Evolutionary conservation across 2,113 vertebrate species (phyloP).

Genomic region (Eleginops maclovinus): DNA sequence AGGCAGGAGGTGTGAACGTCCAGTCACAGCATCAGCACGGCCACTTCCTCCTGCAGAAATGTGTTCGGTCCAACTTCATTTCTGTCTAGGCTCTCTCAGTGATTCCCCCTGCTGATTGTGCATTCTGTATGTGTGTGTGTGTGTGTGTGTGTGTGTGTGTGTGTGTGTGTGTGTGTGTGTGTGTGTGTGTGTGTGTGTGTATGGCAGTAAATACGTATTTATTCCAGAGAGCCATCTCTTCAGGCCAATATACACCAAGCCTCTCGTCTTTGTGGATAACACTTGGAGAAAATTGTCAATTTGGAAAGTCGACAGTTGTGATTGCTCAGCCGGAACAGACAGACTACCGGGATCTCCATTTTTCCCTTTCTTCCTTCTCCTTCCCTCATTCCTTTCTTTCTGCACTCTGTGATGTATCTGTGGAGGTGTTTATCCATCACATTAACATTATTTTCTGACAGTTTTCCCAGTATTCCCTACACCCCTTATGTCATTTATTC

Average conservation of each 20-base stretch:
- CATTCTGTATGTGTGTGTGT: background rate
- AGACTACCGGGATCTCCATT: slow-evolving; percentile 3
- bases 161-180: slow-evolving; percentile 1
- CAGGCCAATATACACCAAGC: slow-evolving; percentile 32
- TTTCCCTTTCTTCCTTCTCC: background rate
- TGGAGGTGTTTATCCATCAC: slow-evolving; percentile 23
- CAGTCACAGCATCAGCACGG: background rate
- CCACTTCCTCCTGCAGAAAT: background rate
- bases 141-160: slow-evolving; percentile 9
- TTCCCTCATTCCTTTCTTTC: background rate
- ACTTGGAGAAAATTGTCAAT: slow-evolving; percentile 63
- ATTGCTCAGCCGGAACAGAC: slow-evolving; percentile 53
- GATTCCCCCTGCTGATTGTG: background rate
- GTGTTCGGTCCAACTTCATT: slow-evolving; percentile 6
- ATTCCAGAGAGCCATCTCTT: slow-evolving; percentile 23
- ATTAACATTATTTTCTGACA: slow-evolving; percentile 22
- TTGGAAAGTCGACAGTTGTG: slow-evolving; percentile 45
- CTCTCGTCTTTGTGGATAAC: slow-evolving; percentile 54
- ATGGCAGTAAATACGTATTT: slow-evolving; percentile 29
- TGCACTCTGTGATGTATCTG: background rate
- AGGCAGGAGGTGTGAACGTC: slow-evolving; percentile 10
- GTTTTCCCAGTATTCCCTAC: slow-evolving; percentile 51
- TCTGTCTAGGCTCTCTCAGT: background rate
- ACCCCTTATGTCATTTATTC: slow-evolving; percentile 36
- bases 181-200: background rate